Conservation (phyloP, 2,797 vertebrate species). For the Naso thynnoides region DNA sequence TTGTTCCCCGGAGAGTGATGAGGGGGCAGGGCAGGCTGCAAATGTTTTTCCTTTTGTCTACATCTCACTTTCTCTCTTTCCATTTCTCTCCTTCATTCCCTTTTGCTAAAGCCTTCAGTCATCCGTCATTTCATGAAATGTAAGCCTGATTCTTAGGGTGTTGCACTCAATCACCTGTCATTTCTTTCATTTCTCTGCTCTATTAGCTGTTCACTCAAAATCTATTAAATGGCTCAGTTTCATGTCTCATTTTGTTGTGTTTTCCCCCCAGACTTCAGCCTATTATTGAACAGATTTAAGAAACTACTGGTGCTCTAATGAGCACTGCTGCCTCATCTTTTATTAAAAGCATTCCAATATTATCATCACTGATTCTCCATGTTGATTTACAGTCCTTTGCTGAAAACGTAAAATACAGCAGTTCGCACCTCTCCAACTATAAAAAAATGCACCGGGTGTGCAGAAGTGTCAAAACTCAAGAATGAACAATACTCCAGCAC, state of each 20-base stretch:
- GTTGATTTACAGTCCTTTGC: neutral
- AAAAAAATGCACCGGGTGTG: too few species aligned
- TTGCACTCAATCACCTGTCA: conserved; percentile 54
- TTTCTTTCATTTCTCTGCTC: conserved; percentile 23
- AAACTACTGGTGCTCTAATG: conserved; percentile 25
- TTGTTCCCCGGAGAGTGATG: conserved; percentile 75
- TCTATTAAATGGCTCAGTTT: conserved; percentile 19
- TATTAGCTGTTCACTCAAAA: conserved; percentile 12
- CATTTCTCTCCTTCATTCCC: conserved; percentile 21
- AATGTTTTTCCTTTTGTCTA: conserved; percentile 71
- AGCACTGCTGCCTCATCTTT: neutral
- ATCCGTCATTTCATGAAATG: conserved; percentile 51
- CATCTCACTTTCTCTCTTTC: conserved; percentile 23
- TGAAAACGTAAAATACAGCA: too few species aligned
- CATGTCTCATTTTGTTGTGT: neutral
- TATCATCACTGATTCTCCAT: neutral
- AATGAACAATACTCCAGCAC: too few species aligned
- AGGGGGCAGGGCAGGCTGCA: conserved; percentile 79
- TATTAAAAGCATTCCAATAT: neutral
- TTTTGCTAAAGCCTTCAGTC: conserved; percentile 46
- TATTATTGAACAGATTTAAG: conserved; percentile 10
- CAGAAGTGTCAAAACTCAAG: too few species aligned
- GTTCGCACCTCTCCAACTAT: too few species aligned
- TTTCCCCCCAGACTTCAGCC: neutral
- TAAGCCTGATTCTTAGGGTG: conserved; percentile 33